phyloP scores from a whole-genome alignment of 2,113 vertebrate species.

The Elephas maximus region DNA sequence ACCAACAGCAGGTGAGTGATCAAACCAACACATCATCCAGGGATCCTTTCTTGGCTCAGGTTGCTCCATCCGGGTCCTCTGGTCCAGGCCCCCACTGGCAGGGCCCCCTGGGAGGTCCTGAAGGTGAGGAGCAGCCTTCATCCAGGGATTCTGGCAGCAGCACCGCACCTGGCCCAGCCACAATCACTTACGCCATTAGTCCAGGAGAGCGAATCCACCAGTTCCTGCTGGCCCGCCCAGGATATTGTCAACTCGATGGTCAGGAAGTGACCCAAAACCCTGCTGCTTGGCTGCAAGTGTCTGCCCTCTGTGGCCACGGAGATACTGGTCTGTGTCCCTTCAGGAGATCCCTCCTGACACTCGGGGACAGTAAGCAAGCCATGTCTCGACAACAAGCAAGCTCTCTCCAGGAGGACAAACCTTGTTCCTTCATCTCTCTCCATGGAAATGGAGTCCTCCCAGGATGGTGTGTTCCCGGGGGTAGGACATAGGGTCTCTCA shows the following conservation, averaged over 20 bases:
- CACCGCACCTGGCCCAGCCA: fast-evolving
- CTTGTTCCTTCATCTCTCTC: fast-evolving
- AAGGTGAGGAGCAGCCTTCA: neutral
- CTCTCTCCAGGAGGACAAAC: neutral
- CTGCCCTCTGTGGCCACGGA: neutral
- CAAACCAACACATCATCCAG: neutral
- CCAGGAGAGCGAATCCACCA: neutral
- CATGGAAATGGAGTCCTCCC: fast-evolving
- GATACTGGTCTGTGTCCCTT: fast-evolving
- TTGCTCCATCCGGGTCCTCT: fast-evolving
- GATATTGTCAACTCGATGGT: fast-evolving
- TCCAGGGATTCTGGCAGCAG: too few species aligned
- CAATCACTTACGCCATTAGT: fast-evolving
- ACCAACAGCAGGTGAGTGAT: neutral
- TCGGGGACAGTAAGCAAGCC: fast-evolving
- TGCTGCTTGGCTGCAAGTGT: neutral
- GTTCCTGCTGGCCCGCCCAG: fast-evolving
- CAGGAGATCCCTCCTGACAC: fast-evolving
- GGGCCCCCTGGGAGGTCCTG: neutral
- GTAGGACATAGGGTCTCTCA: fast-evolving
- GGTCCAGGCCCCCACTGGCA: fast-evolving
- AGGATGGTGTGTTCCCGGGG: fast-evolving
- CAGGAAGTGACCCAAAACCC: neutral
- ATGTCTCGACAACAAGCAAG: fast-evolving
- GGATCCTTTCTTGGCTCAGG: neutral